A percentile compares a stretch with the other conserved stretches of the same genome.
These are phyloP conservation scores for Equus przewalskii DNA, from an alignment of 2,113 vertebrate genomes.

Conservation along the genomic window DNA sequence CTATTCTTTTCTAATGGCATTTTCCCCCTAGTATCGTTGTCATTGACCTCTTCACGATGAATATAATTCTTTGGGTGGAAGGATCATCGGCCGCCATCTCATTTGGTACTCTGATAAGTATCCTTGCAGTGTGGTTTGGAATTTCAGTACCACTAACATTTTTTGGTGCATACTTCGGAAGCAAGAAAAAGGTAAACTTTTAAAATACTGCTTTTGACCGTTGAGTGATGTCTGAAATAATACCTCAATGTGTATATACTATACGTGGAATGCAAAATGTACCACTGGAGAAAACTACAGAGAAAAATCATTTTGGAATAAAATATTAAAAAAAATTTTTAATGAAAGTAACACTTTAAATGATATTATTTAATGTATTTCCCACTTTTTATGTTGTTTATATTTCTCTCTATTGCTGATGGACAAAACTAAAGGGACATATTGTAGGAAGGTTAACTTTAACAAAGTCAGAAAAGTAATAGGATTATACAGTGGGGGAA, in stretches of 20 bases:
- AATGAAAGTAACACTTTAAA: constrained; percentile 28
- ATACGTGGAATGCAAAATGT: not conserved
- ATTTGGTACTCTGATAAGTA: constrained; percentile 92
- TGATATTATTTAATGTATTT: not conserved
- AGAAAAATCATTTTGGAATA: constrained; percentile 42
- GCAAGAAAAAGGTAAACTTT: constrained; percentile 91
- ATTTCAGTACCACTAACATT: constrained; percentile 95
- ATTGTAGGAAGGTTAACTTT: not conserved
- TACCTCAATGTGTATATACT: not conserved
- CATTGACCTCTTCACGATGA: constrained; percentile 96
- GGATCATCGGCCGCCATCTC: constrained; percentile 95
- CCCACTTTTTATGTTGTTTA: not conserved
- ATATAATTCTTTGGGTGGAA: constrained; percentile 95
- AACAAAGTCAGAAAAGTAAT: constrained; percentile 15
- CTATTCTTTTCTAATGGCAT: constrained; percentile 6
- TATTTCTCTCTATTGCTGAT: constrained; percentile 27
- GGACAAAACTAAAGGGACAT: constrained; percentile 28
- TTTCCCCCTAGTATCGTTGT: constrained; percentile 91
- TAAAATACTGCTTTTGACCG: constrained; percentile 39
- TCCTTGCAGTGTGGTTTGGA: constrained; percentile 95
- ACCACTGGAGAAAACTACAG: not conserved
- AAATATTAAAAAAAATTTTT: not conserved
- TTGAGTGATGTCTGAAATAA: not conserved
- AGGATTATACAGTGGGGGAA: not conserved
- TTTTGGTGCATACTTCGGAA: constrained; percentile 94